Evolutionary conservation across 2,797 vertebrate genomes (phyloP).

Genomic region (Clarias platycephalus): DNA sequence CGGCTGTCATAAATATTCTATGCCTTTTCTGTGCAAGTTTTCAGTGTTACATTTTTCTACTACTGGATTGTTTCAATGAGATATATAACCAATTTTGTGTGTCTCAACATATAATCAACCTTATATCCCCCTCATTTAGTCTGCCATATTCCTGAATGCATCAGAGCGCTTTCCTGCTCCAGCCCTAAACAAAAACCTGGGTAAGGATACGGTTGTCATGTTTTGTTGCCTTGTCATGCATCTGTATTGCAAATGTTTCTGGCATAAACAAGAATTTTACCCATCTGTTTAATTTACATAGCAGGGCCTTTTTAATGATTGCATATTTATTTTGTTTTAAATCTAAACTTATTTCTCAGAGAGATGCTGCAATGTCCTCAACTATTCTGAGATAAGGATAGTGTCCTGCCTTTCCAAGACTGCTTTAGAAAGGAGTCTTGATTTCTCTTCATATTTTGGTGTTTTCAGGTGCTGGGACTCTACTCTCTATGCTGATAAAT

Average conservation of each 20-base stretch:
- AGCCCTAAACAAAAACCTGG: neutral
- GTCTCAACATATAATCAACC: neutral
- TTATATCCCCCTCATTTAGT: neutral
- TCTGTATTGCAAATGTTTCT: neutral
- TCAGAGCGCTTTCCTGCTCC: neutral
- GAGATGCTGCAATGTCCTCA: neutral
- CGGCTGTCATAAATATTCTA: neutral
- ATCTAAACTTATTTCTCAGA: neutral
- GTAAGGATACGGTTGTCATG: neutral
- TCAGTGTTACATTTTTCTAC: neutral
- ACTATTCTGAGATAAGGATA: neutral
- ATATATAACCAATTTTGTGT: neutral
- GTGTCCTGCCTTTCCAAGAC: neutral
- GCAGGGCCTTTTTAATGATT: neutral
- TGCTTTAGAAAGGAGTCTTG: too few relatives aligned
- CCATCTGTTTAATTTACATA: neutral
- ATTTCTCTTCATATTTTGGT: neutral
- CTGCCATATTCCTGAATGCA: neutral
- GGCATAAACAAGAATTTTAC: neutral
- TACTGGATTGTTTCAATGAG: neutral
- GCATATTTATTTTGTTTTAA: neutral
- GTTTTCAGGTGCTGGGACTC: neutral
- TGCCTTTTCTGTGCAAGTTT: neutral
- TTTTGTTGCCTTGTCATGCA: neutral
- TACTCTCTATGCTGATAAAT: neutral